phyloP scores from a whole-genome alignment of 1,140 invertebrate genomes.

The Trichonephila clavipes region DNA sequence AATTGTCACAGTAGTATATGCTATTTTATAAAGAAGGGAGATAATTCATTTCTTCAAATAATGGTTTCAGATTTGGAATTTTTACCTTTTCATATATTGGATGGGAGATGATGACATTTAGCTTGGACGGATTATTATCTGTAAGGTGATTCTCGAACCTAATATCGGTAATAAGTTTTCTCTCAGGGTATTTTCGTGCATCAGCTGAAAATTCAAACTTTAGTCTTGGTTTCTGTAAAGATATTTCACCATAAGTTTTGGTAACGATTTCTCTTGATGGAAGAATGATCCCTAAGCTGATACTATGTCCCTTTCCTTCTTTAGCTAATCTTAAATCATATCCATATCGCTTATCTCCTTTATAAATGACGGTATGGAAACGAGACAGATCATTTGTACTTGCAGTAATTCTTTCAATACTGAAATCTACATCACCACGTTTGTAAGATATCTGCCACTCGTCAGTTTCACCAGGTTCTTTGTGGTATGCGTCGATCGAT shows the following conservation, averaged over 20 bases:
- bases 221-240: constrained; percentile 39
- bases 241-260: constrained; percentile 45
- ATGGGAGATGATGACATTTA: constrained; percentile 47
- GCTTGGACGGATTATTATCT: constrained; percentile 56
- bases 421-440: constrained; percentile 39
- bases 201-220: constrained; percentile 56
- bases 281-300: constrained; percentile 60
- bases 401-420: constrained; percentile 57
- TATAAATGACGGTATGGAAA: constrained; percentile 63
- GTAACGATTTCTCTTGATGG: constrained; percentile 63
- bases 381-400: constrained; percentile 52
- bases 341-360: constrained; percentile 61
- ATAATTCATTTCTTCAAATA: no score
- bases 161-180: constrained; percentile 40
- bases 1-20: no score
- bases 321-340: constrained; percentile 64
- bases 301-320: constrained; percentile 42
- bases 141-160: constrained; percentile 60
- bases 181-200: constrained; percentile 47
- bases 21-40: no score
- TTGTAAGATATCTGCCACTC: constrained; percentile 55
- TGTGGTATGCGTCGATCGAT: constrained; percentile 43
- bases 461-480: constrained; percentile 10
- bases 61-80: neutral
- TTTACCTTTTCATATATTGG: constrained; percentile 63